Evolutionary conservation across 1,140 invertebrate genomes (phyloP).

Genomic region (Pachyrhynchus sulphureomaculatus): DNA sequence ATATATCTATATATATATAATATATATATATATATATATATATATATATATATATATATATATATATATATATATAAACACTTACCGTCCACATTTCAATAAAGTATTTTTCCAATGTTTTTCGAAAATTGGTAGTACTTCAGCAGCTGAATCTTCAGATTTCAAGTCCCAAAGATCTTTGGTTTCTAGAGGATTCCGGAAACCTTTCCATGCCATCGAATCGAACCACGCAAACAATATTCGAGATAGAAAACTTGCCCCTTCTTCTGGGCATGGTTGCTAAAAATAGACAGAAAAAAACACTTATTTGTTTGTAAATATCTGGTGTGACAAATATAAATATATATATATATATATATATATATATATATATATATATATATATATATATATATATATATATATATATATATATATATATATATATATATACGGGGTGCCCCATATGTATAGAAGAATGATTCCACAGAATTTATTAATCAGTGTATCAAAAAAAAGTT

Average conservation of each 20-base stretch:
- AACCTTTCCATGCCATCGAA: slow-evolving; percentile 77
- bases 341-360: too few relatives aligned
- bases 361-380: too few relatives aligned
- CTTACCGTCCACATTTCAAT: slow-evolving; percentile 60
- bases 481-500: too few relatives aligned
- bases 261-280: slow-evolving; percentile 84
- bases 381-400: too few relatives aligned
- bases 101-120: slow-evolving; percentile 74
- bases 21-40: background rate
- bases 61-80: too few relatives aligned
- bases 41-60: background rate
- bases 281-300: slow-evolving; percentile 52
- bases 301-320: too few relatives aligned
- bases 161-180: slow-evolving; percentile 90
- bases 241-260: slow-evolving; percentile 83
- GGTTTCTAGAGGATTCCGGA: slow-evolving; percentile 75
- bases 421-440: too few relatives aligned
- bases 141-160: slow-evolving; percentile 74
- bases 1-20: too few relatives aligned
- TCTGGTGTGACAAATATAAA: too few relatives aligned
- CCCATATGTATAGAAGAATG: too few relatives aligned
- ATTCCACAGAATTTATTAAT: too few relatives aligned
- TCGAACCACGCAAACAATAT: slow-evolving; percentile 94
- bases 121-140: slow-evolving; percentile 82
- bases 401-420: too few relatives aligned